Evolutionary conservation across 1,140 invertebrate genomes (phyloP), one percentile per base, ranked within the genome.

Genomic region (Drosophila insularis): DNA sequence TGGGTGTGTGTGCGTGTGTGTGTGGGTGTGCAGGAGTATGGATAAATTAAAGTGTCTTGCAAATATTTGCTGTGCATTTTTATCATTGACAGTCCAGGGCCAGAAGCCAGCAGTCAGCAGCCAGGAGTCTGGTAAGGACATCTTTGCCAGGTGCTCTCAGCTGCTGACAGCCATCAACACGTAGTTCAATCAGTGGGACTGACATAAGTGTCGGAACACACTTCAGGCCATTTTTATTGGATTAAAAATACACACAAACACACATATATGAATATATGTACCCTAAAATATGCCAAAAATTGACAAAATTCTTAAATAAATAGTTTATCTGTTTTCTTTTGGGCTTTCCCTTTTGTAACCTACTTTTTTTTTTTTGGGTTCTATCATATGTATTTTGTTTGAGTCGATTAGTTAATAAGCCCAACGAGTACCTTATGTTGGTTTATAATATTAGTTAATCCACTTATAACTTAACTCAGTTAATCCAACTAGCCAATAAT

Each of bases 31-130:
- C 43, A 50, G 10, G 17, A 27, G 23, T 32, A 59, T 62, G 50
- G 65, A 37, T 65, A 67, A 81, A 81, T 86, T 78, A 81, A 86
- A 85, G 81, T 81, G 81, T 56, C 59, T 75, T 21, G 68, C 68
- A 86, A 86, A 85, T 81, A 85, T 85, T 86, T 86, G 74, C 68
- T 68, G 62, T 53, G 64, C 61, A 74, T 70, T 80, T 65, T 70
- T 63, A 67, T 61, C 65, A 69, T 58, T 65, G 66, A 19, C 19
- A 54, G 59, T 55, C 4, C 14, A 13, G 37, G 8, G 17, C 46
- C 10, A 23, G 43, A 21, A 50, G 43, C 17, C 43, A 11, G 43
- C 19, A 19, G 43, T 35, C 8, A 23, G 43, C n/a, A 50, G 43
- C 17, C 43, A 11, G 17, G 17, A 21, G 43, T 19, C 19, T 50